These are phyloP conservation scores for Erynnis tages DNA, from an alignment of 2,888 invertebrate species.

Conservation along the genomic window DNA sequence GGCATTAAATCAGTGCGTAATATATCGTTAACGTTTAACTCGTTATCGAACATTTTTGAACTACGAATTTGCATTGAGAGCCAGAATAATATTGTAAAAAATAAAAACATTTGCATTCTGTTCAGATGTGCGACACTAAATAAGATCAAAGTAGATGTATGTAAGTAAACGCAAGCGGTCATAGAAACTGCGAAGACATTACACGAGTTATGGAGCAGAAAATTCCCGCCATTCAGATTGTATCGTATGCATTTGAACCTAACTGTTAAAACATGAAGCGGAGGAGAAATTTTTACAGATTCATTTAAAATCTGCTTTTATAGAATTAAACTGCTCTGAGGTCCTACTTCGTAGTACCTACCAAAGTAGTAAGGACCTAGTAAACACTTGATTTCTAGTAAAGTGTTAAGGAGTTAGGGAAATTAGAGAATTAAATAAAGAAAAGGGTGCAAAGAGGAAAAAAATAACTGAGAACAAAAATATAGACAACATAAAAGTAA, in stretches of 20 bases:
- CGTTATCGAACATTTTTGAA: constrained; percentile 52
- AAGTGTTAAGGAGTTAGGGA: too few species aligned
- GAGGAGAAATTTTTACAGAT: neutral
- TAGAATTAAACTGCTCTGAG: too few species aligned
- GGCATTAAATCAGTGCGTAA: constrained; percentile 87
- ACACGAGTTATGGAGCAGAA: constrained; percentile 71
- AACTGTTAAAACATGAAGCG: constrained; percentile 28
- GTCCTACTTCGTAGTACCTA: too few species aligned
- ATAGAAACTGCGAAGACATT: constrained; percentile 45
- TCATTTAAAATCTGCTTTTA: neutral
- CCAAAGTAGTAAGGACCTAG: too few species aligned
- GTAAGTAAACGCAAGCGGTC: constrained; percentile 27
- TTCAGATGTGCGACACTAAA: constrained; percentile 4
- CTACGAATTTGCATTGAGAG: constrained; percentile 2
- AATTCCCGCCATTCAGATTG: constrained; percentile 52
- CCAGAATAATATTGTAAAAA: neutral
- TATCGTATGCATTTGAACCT: constrained; percentile 45
- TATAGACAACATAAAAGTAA: too few species aligned
- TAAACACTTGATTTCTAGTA: too few species aligned
- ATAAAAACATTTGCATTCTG: constrained; percentile 32
- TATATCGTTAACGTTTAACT: constrained; percentile 84
- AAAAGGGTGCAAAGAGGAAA: too few species aligned
- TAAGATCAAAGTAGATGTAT: neutral
- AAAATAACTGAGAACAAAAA: too few species aligned
- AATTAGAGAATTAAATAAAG: too few species aligned